These are phyloP conservation scores for Acanthosoma haemorrhoidale DNA, from an alignment of 2,888 invertebrate genomes.

Conservation along the genomic window DNA sequence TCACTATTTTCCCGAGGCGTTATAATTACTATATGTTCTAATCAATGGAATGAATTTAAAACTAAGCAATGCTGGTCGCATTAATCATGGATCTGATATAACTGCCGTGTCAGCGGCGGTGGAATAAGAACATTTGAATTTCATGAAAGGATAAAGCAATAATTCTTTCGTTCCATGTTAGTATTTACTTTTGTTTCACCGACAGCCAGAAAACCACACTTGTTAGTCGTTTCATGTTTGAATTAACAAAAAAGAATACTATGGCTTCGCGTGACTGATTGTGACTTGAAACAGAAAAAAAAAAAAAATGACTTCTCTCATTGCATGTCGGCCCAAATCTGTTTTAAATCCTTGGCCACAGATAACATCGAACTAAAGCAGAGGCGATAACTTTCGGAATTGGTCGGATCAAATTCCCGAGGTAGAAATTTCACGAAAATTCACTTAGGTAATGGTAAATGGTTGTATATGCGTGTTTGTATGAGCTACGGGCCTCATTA, in stretches of 20 bases:
- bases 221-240: conserved; percentile 2
- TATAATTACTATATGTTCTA: not conserved
- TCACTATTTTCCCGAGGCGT: not conserved
- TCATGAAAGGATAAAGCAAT: not conserved
- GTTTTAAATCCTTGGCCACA: not conserved
- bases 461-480: no score
- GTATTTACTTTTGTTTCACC: not conserved
- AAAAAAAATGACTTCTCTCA: not conserved
- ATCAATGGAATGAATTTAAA: not conserved
- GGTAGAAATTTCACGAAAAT: no score
- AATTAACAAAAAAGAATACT: conserved; percentile 1
- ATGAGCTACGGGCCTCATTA: no score
- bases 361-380: conserved; percentile 4
- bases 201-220: not conserved
- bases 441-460: no score
- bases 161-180: not conserved
- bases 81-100: not conserved
- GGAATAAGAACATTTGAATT: not conserved
- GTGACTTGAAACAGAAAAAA: not conserved
- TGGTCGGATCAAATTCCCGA: not conserved
- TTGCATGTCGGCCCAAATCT: conserved; percentile 4
- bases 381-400: conserved; percentile 3
- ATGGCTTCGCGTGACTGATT: not conserved
- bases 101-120: not conserved
- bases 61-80: not conserved